phyloP scores from a whole-genome alignment of 2,888 invertebrate species.

The Melieria omissa region DNA sequence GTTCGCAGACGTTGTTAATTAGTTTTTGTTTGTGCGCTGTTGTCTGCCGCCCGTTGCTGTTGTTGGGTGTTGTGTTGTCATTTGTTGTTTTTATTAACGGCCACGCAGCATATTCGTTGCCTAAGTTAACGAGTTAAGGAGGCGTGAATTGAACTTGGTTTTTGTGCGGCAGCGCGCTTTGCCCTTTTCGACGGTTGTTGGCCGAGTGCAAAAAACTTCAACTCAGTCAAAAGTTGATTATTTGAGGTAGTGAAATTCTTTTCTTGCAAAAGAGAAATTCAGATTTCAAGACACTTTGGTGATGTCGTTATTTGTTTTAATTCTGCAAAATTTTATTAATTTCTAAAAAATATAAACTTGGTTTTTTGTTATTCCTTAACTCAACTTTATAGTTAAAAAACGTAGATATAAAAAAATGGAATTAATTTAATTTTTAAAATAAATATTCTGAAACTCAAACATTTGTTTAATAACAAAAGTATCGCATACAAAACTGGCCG shows the following conservation, averaged over 20 bases:
- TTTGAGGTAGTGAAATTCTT: not conserved
- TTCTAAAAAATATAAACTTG: constrained; percentile 1
- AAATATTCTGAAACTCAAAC: no score
- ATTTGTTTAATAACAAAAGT: no score
- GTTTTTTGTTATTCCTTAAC: no score
- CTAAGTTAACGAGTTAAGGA: constrained; percentile 59
- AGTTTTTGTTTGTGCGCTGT: constrained; percentile 47
- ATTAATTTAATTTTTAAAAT: no score
- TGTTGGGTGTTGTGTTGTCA: constrained; percentile 44
- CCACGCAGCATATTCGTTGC: constrained; percentile 53
- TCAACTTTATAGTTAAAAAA: no score
- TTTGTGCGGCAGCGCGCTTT: constrained; percentile 10
- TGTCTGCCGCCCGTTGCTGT: constrained; percentile 26
- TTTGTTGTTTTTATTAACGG: constrained; percentile 42
- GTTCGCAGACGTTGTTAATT: constrained; percentile 53
- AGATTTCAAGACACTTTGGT: not conserved
- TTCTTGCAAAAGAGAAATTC: not conserved
- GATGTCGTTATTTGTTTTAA: no score
- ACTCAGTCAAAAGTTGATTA: no score
- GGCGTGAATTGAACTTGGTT: constrained; percentile 54
- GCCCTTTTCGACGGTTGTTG: no score
- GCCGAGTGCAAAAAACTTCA: no score
- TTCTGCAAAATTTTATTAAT: no score
- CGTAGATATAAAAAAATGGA: no score
- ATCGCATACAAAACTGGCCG: no score